Evolutionary conservation across 2,113 vertebrate species (phyloP).

Genomic region (Poecile atricapillus): DNA sequence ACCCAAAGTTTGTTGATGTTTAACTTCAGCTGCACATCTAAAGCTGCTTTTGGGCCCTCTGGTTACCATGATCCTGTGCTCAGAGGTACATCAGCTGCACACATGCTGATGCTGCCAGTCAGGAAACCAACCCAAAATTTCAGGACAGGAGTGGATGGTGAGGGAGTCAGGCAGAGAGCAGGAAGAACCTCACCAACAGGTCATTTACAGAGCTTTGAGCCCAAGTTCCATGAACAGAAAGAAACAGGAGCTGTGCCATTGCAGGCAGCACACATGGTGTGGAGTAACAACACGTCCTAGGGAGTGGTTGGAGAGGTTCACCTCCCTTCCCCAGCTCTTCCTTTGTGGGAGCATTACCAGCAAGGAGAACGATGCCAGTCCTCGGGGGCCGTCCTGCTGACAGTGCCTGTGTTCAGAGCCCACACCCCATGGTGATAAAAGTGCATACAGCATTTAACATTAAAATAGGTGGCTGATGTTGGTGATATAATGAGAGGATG

Average conservation of each 20-base stretch:
- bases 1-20: background rate
- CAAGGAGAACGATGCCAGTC: background rate
- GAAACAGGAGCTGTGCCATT: background rate
- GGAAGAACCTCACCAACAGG: background rate
- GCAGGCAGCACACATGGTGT: accelerated
- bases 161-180: background rate
- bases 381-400: background rate
- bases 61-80: background rate
- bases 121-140: background rate
- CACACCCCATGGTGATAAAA: background rate
- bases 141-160: background rate
- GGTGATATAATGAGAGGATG: background rate
- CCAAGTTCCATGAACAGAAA: background rate
- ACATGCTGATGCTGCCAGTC: background rate
- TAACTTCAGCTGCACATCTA: background rate
- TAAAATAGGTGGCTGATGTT: background rate
- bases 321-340: background rate
- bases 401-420: background rate
- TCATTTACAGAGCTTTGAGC: background rate
- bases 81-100: background rate
- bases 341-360: background rate
- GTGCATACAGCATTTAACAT: background rate
- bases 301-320: background rate
- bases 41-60: background rate
- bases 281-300: background rate